Base-by-base conservation (phyloP, 2,888 invertebrate genomes). In the Dryobotodes eremita region DNA sequence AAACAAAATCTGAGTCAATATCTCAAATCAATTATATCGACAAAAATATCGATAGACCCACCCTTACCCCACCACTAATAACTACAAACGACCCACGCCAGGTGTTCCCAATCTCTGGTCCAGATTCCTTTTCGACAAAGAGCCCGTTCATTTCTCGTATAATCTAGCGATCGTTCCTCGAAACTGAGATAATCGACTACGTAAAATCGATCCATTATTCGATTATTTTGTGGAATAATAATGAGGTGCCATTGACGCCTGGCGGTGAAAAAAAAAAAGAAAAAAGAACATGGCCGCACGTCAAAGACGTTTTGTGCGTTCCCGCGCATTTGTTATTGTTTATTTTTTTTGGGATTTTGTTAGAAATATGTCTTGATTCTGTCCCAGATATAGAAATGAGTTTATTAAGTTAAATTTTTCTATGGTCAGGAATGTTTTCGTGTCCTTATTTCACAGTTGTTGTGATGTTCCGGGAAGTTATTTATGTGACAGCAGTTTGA, bases 181-280 rank as follows among this genome's bases (percentile, higher is more conserved):
- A 94, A 94, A 92, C 89, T 88, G 87, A 93, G 94, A 94, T 94
- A 94, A 94, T 94, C 94, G 92, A 86, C 87, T 83, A 84, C 90
- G 89, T 90, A 87, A 92, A 92, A 93, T 93, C 92, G 92, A 91
- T 89, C 91, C 91, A 91, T 94, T 95, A 88, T 89, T 89, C 88
- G 93, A 94, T 94, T 95, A 94, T 94, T 93, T 94, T 92, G 90
- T 92, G 91, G 94, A 93, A 94, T 95, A 94, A 95, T 95, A 95
- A 95, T 93, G 94, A 95, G 94, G 90, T 91, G 91, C 92, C 90
- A 94, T 94, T 94, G 94, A 94, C 93, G 93, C 91, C 90, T 89
- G 90, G 86, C 90, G 88, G 82, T 66, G 31, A 36, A 86, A 88
- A 89, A 89, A 89, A 89, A 89, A 86, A 86, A 74, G 59, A 86